A percentile compares a stretch with the other conserved stretches of the same genome.
Conservation (phyloP, 2,888 invertebrate species). For the Galerucella nymphaeae region DNA sequence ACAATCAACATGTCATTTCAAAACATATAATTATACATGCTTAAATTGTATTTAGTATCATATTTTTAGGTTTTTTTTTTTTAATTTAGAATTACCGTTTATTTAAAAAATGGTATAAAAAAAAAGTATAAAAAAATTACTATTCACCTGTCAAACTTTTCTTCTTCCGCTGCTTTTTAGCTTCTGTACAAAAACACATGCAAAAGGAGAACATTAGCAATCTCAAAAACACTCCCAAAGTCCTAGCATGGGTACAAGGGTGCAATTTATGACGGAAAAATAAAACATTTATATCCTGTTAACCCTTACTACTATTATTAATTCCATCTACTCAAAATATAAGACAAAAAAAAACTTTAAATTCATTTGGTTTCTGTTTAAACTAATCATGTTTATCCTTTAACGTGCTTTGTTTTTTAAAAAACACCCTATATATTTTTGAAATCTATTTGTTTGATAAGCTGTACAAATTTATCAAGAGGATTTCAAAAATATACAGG, state of each 20-base stretch:
- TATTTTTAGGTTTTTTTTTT: conserved; percentile 27
- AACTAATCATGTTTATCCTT: not conserved
- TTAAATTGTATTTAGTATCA: conserved; percentile 30
- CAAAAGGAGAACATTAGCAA: conserved; percentile 68
- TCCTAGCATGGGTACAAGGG: conserved; percentile 63
- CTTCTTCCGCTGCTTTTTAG: conserved; percentile 95
- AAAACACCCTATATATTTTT: too few species aligned
- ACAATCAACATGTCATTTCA: conserved; percentile 34
- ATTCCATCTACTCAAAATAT: not conserved
- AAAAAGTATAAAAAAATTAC: conserved; percentile 62
- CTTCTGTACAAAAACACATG: conserved; percentile 79
- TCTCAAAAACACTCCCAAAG: conserved; percentile 66
- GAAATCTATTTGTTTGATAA: too few species aligned
- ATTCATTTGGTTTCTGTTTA: not conserved
- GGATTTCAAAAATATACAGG: too few species aligned
- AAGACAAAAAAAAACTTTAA: not conserved
- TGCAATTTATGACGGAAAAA: conserved; percentile 41
- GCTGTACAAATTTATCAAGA: too few species aligned
- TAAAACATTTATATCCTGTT: conserved; percentile 12
- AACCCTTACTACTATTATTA: not conserved
- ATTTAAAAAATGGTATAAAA: conserved; percentile 52
- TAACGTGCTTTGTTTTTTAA: too few species aligned
- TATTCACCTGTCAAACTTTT: conserved; percentile 91
- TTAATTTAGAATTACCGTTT: conserved; percentile 44
- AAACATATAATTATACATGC: conserved; percentile 34